Base-by-base conservation (phyloP, 2,888 invertebrate genomes). In the Mythimna pallens region DNA sequence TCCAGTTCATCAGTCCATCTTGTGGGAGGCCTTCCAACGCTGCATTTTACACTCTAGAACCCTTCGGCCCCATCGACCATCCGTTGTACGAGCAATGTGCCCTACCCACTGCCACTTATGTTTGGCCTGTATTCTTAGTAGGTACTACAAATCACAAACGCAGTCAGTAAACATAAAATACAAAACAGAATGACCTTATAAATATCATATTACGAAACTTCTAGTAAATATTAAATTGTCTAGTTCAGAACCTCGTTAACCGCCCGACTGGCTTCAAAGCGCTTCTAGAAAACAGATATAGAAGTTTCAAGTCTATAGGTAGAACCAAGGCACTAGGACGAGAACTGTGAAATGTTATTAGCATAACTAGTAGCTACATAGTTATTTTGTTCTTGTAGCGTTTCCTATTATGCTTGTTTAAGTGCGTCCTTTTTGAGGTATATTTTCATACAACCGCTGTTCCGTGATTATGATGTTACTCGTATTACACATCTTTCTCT, bases 201-300 rank as follows among this genome's bases (percentile, higher is more conserved):
- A 43, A 65, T 47, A 34, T 52, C 20, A 3, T 12, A 34, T 34
- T 34, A 25, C 17, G 43, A 66, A 12, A 17, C 20, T 22, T 3
- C 47, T 30, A 34, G 17, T 14, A 34, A 50, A 61, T 61, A 80
- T 65, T 43, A 74, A 74, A 55, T 62, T 74, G 65, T 57, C 55
- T 55, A 34, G 12, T n/a, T 40, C 65, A 61, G 43, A 62, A 65
- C 20, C 50, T 65, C 50, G 65, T 80, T 74, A 65, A 22, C 9
- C 61, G 43, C 30, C 10, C 12, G 54, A 80, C 50, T 73, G 55
- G 61, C 61, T 62, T 65, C 65, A 73, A 76, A 76, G 74, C 55
- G 61, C 40, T 80, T 61, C 55, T 30, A n/a, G 54, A 64, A 59
- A 76, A 80, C 74, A 76, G 61, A 80, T 74, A 55, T 65, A 76